Base-by-base conservation (phyloP, 2,797 vertebrate species). In the Neosalanx taihuensis region DNA sequence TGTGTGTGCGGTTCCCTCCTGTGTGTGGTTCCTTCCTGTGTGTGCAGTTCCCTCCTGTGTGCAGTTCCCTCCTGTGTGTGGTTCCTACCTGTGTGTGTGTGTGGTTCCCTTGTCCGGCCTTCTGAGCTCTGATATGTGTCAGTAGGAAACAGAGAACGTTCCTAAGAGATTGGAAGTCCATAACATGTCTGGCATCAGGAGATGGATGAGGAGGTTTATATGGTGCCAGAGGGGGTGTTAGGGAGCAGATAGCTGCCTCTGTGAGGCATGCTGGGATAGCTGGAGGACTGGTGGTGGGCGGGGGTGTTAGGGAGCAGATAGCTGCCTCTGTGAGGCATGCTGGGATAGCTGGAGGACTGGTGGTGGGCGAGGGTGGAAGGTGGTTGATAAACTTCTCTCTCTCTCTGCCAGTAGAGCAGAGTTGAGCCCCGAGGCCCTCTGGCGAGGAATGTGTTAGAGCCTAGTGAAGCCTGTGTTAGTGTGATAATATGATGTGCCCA, bases 401-500 rank as follows among this genome's bases (percentile, higher is more conserved):
- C 9, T 7, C 41, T 77, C 57, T 33, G 1, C 74, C 70, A 63
- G 74, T 67, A 69, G 70, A 81, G 75, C 72, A 75, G 67, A 82
- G 77, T 72, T 62, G 56, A 79, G 81, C 72, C 73, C 83, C 70
- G 31, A 61, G 62, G 81, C 75, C 75, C n/a, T 74, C 71, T 68
- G 20, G 71, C 68, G 79, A 53, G n/a, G 64, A 72, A 31, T 62
- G 41, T 61, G 64, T 29, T 46, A 6, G 30, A 26, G 67, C 62
- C 75, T 73, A 62, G 4, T 58, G 33, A 75, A 75, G 29, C 15
- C 2, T 5, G 4, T 60, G 81, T 46, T 12, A 46, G 41, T 13
- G 41, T 78, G 85, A 89, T 87, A 88, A 88, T 86, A 75, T 72
- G 64, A 75, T 72, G 64, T 74, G 64, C 62, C 67, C 70, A 74